A percentile compares a stretch with the other conserved stretches of the same genome.
Conservation (phyloP, 1,140 invertebrate species). For the Macrobrachium nipponense region DNA sequence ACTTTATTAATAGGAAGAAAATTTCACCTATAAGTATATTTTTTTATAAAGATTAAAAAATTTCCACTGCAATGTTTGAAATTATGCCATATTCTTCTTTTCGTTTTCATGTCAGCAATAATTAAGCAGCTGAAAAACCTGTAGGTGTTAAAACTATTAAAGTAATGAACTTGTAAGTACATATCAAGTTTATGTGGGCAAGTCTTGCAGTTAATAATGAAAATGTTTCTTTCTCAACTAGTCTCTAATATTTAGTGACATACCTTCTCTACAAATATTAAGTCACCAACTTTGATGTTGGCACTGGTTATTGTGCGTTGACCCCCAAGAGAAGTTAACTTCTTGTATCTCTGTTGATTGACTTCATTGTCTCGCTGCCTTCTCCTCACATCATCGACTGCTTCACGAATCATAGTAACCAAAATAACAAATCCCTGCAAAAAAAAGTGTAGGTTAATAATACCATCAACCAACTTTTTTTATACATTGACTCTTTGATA, state of each 20-base stretch:
- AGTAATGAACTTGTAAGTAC: too few species aligned
- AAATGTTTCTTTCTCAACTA: too few species aligned
- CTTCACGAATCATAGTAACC: constrained; percentile 96
- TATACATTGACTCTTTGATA: too few species aligned
- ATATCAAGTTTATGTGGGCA: too few species aligned
- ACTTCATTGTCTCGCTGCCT: constrained; percentile 72
- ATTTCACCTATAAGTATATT: too few species aligned
- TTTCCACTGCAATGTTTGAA: too few species aligned
- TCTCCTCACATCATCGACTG: constrained; percentile 93
- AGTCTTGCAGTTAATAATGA: too few species aligned
- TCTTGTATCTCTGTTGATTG: constrained; percentile 70
- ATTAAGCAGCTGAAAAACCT: too few species aligned
- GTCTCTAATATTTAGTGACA: background rate
- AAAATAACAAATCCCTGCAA: constrained; percentile 91
- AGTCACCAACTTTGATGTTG: constrained; percentile 69
- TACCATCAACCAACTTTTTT: background rate
- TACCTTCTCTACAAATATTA: constrained; percentile 58
- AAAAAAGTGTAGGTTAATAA: constrained; percentile 9
- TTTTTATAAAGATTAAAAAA: too few species aligned
- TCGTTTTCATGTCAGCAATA: too few species aligned
- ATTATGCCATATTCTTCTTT: too few species aligned
- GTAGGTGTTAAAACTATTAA: too few species aligned
- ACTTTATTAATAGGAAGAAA: background rate
- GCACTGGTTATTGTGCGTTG: constrained; percentile 68
- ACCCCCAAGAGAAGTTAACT: constrained; percentile 70